These are phyloP conservation scores for Drosophila navojoa DNA, from an alignment of 1,140 invertebrate species.

Conservation along the genomic window DNA sequence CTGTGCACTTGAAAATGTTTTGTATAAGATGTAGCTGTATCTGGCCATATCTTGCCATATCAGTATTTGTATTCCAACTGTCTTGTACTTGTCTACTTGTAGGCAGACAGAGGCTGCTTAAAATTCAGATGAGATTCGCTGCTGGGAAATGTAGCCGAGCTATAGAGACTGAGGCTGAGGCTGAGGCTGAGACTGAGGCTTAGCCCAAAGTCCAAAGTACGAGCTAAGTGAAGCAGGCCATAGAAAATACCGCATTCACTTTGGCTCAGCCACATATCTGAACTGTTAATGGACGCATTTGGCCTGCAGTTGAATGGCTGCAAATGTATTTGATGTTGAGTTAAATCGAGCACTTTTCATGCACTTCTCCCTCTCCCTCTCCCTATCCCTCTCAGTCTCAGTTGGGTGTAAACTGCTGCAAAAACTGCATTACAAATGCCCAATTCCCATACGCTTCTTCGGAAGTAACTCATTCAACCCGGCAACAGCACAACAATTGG, in stretches of 20 bases:
- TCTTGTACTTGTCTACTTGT: conserved; percentile 24
- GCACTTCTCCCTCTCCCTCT: too few relatives aligned
- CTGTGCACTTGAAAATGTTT: conserved; percentile 57
- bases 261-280: neutral
- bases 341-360: too few relatives aligned
- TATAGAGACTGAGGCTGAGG: neutral
- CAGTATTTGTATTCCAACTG: neutral
- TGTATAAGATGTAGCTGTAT: conserved; percentile 16
- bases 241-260: neutral
- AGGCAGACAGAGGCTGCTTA: conserved; percentile 12
- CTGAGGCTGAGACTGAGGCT: neutral
- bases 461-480: neutral
- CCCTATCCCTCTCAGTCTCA: too few relatives aligned
- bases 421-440: conserved; percentile 22
- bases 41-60: neutral
- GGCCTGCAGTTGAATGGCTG: too few relatives aligned
- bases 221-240: conserved; percentile 25
- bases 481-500: neutral
- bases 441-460: too few relatives aligned
- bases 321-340: too few relatives aligned
- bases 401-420: too few relatives aligned
- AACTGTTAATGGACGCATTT: neutral
- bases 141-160: conserved; percentile 1
- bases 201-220: neutral
- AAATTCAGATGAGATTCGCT: conserved; percentile 43